Conservation (phyloP, 2,888 invertebrate species). For the Corythucha ciliata region DNA sequence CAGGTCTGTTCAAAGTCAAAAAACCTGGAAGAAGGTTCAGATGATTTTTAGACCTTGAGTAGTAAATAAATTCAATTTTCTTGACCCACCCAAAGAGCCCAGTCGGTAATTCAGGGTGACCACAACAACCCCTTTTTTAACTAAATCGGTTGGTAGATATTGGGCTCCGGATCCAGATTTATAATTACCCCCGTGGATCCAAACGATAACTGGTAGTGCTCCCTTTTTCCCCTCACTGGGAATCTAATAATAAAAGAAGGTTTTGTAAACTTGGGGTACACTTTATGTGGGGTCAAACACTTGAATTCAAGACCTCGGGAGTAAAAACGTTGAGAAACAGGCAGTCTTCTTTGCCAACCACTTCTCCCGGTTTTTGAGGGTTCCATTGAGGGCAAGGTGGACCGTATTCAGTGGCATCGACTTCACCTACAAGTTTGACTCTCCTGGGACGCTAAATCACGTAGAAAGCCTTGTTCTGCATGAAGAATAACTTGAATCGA, state of each 20-base stretch:
- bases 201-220: slow-evolving; percentile 66
- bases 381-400: slow-evolving; percentile 54
- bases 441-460: slow-evolving; percentile 47
- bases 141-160: slow-evolving; percentile 57
- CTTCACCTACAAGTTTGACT: slow-evolving; percentile 46
- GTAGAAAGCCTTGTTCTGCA: not conserved
- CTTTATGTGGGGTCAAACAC: no score
- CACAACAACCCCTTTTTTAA: slow-evolving; percentile 58
- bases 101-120: slow-evolving; percentile 69
- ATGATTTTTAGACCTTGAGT: no score
- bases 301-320: slow-evolving; percentile 47
- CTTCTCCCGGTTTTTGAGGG: slow-evolving; percentile 39
- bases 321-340: slow-evolving; percentile 66
- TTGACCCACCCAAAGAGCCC: slow-evolving; percentile 56
- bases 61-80: no score
- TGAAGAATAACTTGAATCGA: not conserved
- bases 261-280: no score
- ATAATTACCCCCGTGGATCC: slow-evolving; percentile 72
- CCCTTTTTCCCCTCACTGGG: no score
- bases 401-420: slow-evolving; percentile 50
- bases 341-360: slow-evolving; percentile 55
- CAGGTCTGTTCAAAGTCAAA: slow-evolving; percentile 58
- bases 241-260: no score
- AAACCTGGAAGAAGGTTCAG: no score
- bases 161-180: slow-evolving; percentile 62